phyloP scores from a whole-genome alignment of 1,140 invertebrate species.

The Megalonaias nervosa region DNA sequence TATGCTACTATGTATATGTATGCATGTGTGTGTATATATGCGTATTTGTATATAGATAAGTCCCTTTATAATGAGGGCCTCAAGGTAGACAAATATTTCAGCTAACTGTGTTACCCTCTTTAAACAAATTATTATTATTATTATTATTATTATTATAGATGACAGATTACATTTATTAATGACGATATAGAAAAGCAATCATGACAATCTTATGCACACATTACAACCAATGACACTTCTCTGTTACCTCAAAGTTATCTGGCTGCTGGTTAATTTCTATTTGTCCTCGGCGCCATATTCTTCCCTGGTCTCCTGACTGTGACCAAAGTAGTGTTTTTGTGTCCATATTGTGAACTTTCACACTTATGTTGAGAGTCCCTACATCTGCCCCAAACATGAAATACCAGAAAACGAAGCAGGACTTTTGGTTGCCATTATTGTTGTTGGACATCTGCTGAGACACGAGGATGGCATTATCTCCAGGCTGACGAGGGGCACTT shows the following conservation, averaged over 20 bases:
- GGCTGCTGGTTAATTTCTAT: conserved; percentile 44
- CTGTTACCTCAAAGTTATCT: conserved; percentile 39
- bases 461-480: conserved; percentile 73
- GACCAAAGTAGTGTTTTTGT: conserved; percentile 40
- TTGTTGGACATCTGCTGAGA: conserved; percentile 42
- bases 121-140: too few species aligned
- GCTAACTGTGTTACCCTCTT: too few species aligned
- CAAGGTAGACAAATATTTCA: too few species aligned
- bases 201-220: too few species aligned
- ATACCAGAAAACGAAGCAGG: conserved; percentile 66
- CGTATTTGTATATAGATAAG: too few species aligned
- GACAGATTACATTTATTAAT: too few species aligned
- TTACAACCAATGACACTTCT: not conserved
- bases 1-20: too few species aligned
- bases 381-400: conserved; percentile 66
- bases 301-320: conserved; percentile 53
- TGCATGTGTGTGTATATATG: too few species aligned
- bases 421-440: conserved; percentile 14
- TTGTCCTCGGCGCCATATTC: conserved; percentile 52
- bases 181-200: too few species aligned
- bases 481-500: conserved; percentile 75
- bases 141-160: too few species aligned
- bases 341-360: conserved; percentile 8
- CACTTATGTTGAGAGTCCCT: conserved; percentile 48
- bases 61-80: too few species aligned